Percentiles rank a stretch among this genome's conserved stretches.
Evolutionary conservation across 2,888 invertebrate species (phyloP).

Genomic region (Thereva nobilitata): DNA sequence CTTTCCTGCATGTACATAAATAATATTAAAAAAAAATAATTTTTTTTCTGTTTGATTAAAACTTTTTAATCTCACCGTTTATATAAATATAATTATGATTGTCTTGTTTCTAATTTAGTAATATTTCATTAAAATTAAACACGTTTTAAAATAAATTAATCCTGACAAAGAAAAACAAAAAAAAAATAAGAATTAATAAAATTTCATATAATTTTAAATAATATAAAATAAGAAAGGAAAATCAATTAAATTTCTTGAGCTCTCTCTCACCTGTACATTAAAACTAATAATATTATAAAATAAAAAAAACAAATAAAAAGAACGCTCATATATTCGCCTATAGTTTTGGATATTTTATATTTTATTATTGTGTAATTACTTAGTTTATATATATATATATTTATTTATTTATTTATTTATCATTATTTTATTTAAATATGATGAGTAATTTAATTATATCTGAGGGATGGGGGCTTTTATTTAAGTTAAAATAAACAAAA

Average conservation of each 20-base stretch:
- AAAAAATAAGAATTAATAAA: slow-evolving; percentile 43
- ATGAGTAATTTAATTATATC: slow-evolving; percentile 9
- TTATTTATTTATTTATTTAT: slow-evolving; percentile 16
- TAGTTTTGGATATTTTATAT: slow-evolving; percentile 28
- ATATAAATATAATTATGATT: not conserved
- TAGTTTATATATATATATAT: slow-evolving; percentile 19
- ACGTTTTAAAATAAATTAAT: slow-evolving; percentile 4
- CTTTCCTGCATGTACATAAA: no score
- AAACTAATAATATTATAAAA: slow-evolving; percentile 24
- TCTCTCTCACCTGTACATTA: slow-evolving; percentile 10
- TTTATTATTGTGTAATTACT: slow-evolving; percentile 2
- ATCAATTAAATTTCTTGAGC: not conserved
- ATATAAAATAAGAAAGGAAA: slow-evolving; percentile 37
- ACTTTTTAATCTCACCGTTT: no score
- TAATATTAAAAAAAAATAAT: no score
- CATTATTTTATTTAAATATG: slow-evolving; percentile 11
- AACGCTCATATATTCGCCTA: slow-evolving; percentile 32
- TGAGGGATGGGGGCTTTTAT: slow-evolving; percentile 37
- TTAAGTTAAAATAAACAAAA: slow-evolving; percentile 13
- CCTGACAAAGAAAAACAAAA: slow-evolving; percentile 17
- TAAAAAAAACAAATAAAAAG: slow-evolving; percentile 36
- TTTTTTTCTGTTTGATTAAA: no score
- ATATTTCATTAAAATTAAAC: not conserved
- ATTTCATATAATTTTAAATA: not conserved
- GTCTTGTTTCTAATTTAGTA: slow-evolving; percentile 13